Percentiles rank a stretch among this genome's conserved stretches.
Evolutionary conservation across 2,113 vertebrate genomes (phyloP).

Genomic region (Periophthalmodon schlosseri): DNA sequence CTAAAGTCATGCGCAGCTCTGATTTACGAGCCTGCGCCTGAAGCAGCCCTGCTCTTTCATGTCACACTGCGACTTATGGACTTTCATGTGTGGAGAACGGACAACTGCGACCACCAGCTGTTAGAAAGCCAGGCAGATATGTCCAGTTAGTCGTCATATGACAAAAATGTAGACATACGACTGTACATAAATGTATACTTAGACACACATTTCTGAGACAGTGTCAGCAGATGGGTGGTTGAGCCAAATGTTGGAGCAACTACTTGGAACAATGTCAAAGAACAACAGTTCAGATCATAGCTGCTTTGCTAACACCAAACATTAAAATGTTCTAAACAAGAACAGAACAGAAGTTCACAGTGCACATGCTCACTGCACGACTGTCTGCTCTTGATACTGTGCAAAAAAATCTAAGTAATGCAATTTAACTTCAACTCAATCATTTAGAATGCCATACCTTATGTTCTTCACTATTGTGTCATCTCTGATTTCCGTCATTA

Average conservation of each 20-base stretch:
- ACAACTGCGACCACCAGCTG: conserved; percentile 91
- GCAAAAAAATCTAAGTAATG: neutral
- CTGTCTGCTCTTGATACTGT: neutral
- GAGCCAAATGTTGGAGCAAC: no score
- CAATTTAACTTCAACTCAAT: neutral
- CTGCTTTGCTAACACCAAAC: no score
- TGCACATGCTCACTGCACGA: no score
- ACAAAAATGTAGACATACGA: conserved; percentile 32
- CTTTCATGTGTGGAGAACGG: conserved; percentile 86
- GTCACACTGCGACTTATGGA: conserved; percentile 72
- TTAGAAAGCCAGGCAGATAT: conserved; percentile 78
- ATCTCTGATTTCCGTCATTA: conserved; percentile 36
- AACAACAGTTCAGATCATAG: no score
- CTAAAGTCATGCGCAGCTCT: conserved; percentile 76
- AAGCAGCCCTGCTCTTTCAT: conserved; percentile 77
- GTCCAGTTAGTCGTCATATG: conserved; percentile 59
- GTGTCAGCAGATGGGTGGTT: conserved; percentile 10
- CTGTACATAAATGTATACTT: conserved; percentile 25
- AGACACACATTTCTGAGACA: conserved; percentile 33
- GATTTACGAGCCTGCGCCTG: conserved; percentile 87
- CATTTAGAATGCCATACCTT: neutral
- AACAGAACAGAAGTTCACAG: no score
- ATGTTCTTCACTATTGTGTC: neutral
- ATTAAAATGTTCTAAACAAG: no score
- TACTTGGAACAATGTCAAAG: neutral